Base-by-base conservation (phyloP, 2,888 invertebrate genomes). In the Stenotaenia linearis region DNA sequence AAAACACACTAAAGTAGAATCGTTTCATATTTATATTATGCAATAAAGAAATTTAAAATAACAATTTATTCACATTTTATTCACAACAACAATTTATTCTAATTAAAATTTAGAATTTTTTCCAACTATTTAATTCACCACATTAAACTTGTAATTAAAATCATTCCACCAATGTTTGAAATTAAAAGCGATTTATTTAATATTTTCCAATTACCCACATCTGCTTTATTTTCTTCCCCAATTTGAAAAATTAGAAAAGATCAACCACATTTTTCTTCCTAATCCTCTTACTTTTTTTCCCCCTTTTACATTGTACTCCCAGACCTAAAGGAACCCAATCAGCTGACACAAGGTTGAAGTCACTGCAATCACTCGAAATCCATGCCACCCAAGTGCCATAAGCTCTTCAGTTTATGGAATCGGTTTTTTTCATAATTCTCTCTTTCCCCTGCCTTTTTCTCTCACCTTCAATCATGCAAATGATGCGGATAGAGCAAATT, bases 401-500 rank as follows among this genome's bases (percentile, higher is more conserved):
- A 61, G 69, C 69, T 25, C 9, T 28, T 69, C 25, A 69, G 69
- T 23, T 61, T 69, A 25, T 69, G 69, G 69, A 56, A 69, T 69
- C 10, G 28, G 12, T 25, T 23, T n/a, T 28, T 69, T 69, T 69
- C 69, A 69, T 69, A 69, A 69, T 69, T 28, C 69, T 3, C 28
- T 6, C n/a, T 69, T 69, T 28, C n/a, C 25, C 9, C 25, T 12
- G 6, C 69, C 69, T 25, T 28, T 69, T 69, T 69, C 28, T 69
- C 28, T 69, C 69, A 69, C 69, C 69, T 69, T 69, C 69, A 69
- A 69, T 69, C 69, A 69, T 69, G 69, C 69, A 69, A 69, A 69
- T 69, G 69, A 69, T 28, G 69, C 69, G 69, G 15, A 69, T 69
- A 69, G 69, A 69, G 69, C 25, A 69, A 69, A 69, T 69, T 69